These are phyloP conservation scores for Hyphantria cunea DNA, from an alignment of 1,140 invertebrate species.

Conservation along the genomic window DNA sequence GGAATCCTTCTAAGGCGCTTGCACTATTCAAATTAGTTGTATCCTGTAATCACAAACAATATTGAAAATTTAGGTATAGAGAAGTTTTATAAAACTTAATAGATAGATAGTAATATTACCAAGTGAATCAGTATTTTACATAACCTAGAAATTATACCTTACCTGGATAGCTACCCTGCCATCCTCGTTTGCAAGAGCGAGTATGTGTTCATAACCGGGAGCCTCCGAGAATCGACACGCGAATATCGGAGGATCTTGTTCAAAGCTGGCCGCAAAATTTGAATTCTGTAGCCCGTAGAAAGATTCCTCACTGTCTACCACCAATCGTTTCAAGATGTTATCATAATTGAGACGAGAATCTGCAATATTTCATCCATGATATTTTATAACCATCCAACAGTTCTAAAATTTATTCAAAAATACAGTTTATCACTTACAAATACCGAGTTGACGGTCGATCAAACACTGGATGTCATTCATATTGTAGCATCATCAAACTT, in stretches of 20 bases:
- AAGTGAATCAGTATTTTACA: no score
- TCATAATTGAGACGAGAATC: conserved; percentile 78
- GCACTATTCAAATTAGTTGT: conserved; percentile 52
- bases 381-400: background rate
- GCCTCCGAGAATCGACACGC: conserved; percentile 85
- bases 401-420: conserved; percentile 3
- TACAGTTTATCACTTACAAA: conserved; percentile 60
- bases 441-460: conserved; percentile 76
- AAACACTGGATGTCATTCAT: conserved; percentile 71
- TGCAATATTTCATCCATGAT: conserved; percentile 41
- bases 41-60: conserved; percentile 44
- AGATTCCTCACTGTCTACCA: conserved; percentile 78
- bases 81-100: no score
- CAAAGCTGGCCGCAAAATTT: conserved; percentile 66
- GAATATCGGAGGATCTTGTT: conserved; percentile 84
- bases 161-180: conserved; percentile 87
- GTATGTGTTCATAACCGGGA: conserved; percentile 84
- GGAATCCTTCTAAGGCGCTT: conserved; percentile 73
- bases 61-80: no score
- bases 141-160: conserved; percentile 3
- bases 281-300: conserved; percentile 80
- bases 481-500: conserved; percentile 33
- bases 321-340: conserved; percentile 71
- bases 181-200: conserved; percentile 93
- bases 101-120: no score